A percentile compares a stretch with the other conserved stretches of the same genome.
Evolutionary conservation across 2,888 invertebrate species (phyloP).

Genomic region (Sinhomidia bicolor): DNA sequence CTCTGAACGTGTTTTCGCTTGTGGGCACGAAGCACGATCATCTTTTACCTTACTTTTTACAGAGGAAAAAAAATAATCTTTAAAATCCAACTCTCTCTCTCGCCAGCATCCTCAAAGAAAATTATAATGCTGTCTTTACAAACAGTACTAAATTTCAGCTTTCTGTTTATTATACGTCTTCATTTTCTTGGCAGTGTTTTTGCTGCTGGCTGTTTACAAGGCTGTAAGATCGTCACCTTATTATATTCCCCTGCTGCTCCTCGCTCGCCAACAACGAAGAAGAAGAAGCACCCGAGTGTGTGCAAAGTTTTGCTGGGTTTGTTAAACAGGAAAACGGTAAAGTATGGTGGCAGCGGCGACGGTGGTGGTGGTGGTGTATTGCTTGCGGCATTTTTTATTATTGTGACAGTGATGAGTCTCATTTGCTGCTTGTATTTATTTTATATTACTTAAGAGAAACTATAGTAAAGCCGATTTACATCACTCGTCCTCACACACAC

Average conservation of each 20-base stretch:
- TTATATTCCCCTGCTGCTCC: not conserved
- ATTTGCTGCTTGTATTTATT: not conserved
- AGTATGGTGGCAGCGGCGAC: too few species aligned
- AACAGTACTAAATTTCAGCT: not conserved
- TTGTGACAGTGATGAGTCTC: conserved; percentile 37
- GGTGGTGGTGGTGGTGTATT: too few species aligned
- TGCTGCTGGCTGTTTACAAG: not conserved
- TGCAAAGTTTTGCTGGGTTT: not conserved
- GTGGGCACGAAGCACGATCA: too few species aligned
- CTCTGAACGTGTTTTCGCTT: not conserved
- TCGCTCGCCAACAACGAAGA: not conserved
- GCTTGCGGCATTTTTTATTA: conserved; percentile 9
- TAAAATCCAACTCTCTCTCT: not conserved
- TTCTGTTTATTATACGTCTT: not conserved
- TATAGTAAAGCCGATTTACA: not conserved
- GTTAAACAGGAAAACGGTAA: too few species aligned
- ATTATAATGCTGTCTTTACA: not conserved
- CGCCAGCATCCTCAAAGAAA: not conserved
- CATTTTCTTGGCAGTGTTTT: conserved; percentile 2
- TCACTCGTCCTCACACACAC: too few species aligned
- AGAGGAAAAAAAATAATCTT: too few species aligned
- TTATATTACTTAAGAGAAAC: not conserved
- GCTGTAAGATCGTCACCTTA: conserved; percentile 9
- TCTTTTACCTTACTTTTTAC: too few species aligned
- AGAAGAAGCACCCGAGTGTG: not conserved